Evolutionary conservation across 1,140 invertebrate genomes (phyloP).

Genomic region (Acromyrmex heyeri): DNA sequence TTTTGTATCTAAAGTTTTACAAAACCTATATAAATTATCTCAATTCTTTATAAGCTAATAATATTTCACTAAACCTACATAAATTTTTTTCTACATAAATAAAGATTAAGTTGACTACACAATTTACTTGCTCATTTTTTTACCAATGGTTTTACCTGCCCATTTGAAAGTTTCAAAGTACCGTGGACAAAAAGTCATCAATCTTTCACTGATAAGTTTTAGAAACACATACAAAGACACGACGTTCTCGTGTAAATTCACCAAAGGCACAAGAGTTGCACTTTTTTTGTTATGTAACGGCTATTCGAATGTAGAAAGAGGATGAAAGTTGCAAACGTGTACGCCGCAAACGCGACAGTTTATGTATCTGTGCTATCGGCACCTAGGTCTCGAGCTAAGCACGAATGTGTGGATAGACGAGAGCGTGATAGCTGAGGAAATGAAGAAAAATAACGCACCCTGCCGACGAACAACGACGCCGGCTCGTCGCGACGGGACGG

Average conservation of each 20-base stretch:
- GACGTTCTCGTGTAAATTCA: background rate
- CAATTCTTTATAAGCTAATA: background rate
- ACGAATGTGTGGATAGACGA: background rate
- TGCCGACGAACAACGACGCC: slow-evolving; percentile 75
- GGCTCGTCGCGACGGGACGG: slow-evolving; percentile 30
- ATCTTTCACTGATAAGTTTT: background rate
- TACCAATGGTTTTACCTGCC: background rate
- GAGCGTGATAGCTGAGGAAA: slow-evolving; percentile 56
- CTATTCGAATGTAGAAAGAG: background rate
- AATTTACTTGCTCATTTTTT: background rate
- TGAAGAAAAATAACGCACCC: slow-evolving; percentile 78
- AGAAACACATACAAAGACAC: background rate
- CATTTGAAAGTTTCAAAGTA: background rate
- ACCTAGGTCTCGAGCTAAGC: slow-evolving; percentile 25
- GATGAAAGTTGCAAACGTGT: slow-evolving; percentile 6
- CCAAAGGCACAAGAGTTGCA: background rate
- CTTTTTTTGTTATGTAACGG: background rate
- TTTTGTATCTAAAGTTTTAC: background rate
- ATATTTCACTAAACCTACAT: background rate
- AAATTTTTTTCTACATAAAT: background rate
- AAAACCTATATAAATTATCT: slow-evolving; percentile 3
- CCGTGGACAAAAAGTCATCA: background rate
- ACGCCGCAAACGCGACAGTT: background rate
- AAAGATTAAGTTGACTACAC: background rate
- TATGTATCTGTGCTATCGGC: slow-evolving; percentile 11